Conservation (phyloP, 30 jellyfish, hydroid and myxozoan genomes). For the Pelagia noctiluca region DNA sequence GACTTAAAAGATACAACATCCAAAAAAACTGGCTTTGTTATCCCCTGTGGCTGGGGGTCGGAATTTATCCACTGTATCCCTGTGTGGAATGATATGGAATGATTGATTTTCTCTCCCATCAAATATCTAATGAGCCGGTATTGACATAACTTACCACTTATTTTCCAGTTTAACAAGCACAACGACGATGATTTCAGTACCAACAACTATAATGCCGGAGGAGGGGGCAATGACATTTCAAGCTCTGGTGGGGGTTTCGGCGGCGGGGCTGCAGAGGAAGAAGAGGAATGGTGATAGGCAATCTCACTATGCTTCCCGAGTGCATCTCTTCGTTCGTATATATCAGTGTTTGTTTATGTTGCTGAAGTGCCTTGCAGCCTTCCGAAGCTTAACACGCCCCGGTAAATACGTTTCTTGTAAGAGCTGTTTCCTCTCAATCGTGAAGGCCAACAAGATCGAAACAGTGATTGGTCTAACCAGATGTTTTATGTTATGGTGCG, state of each 20-base stretch:
- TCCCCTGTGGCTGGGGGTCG: neutral
- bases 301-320: no score
- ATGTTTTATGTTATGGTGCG: no score
- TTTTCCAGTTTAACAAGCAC: neutral
- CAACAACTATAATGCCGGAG: neutral
- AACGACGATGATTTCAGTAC: neutral
- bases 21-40: neutral
- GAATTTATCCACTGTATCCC: neutral
- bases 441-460: no score
- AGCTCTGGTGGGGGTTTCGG: constrained; percentile 4
- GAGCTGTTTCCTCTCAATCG: no score
- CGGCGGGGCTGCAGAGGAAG: neutral
- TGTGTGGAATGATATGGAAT: neutral
- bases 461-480: no score
- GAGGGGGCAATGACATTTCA: neutral
- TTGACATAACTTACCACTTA: neutral
- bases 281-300: constrained; percentile 15
- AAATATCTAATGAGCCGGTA: neutral
- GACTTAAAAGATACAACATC: neutral
- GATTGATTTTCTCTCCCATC: neutral
- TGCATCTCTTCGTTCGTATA: no score
- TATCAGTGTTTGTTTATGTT: no score
- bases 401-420: no score
- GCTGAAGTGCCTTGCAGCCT: no score
- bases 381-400: no score